These are phyloP conservation scores for Platorchestia sp. DNA, from an alignment of 1,140 invertebrate genomes.

Conservation along the genomic window DNA sequence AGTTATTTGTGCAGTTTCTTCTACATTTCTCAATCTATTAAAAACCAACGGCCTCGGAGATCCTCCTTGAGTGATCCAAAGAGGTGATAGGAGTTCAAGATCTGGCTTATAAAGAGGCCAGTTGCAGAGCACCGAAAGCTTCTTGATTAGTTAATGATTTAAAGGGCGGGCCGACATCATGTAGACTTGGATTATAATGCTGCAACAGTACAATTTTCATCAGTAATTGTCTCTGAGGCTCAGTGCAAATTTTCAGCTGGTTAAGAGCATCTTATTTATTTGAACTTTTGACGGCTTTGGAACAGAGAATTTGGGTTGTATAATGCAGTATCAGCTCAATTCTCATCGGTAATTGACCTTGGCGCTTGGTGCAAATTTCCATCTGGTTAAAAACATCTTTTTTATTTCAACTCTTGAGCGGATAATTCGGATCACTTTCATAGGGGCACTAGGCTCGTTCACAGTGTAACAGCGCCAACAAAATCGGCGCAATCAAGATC, in stretches of 20 bases:
- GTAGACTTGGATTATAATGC: neutral
- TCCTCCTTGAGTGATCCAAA: neutral
- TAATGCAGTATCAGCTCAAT: neutral
- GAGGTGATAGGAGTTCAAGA: neutral
- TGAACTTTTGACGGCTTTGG: neutral
- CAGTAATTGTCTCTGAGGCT: neutral
- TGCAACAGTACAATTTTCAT: neutral
- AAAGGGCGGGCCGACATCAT: neutral
- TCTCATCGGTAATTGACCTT: neutral
- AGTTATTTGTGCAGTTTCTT: neutral
- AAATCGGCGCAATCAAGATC: neutral
- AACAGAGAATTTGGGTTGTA: neutral
- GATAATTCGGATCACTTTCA: neutral
- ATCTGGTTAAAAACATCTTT: neutral
- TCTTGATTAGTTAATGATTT: neutral
- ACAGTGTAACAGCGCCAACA: neutral
- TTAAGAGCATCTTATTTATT: neutral
- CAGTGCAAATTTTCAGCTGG: neutral
- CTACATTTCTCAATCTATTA: neutral
- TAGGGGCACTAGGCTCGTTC: neutral
- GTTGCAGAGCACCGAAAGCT: neutral
- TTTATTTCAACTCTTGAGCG: neutral
- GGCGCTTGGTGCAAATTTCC: neutral
- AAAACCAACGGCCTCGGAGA: neutral
- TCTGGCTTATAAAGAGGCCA: neutral